These are phyloP conservation scores for Rhea pennata DNA, from an alignment of 2,113 vertebrate species.

Conservation along the genomic window DNA sequence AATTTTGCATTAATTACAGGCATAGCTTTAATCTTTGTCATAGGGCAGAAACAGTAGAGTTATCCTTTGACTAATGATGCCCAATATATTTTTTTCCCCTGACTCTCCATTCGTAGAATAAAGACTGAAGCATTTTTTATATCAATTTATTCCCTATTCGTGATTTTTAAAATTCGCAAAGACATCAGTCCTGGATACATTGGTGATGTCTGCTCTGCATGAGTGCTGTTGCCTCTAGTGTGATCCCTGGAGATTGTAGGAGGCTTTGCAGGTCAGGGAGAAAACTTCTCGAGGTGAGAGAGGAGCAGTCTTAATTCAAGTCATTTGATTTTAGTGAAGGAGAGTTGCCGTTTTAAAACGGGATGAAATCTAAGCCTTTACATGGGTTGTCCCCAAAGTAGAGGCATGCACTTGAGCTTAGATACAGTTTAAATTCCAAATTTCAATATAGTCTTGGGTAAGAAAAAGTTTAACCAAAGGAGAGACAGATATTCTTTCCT, in stretches of 20 bases:
- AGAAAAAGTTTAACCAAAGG: not conserved
- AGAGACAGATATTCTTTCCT: not conserved
- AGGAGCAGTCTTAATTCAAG: not conserved
- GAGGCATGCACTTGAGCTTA: not conserved
- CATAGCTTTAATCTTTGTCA: not conserved
- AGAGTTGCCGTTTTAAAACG: not conserved
- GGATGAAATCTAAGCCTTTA: not conserved
- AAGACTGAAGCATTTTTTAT: not conserved
- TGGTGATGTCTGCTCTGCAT: not conserved
- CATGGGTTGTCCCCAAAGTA: not conserved
- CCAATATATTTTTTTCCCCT: not conserved
- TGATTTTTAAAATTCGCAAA: not conserved
- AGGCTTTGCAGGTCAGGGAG: not conserved
- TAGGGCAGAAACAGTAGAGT: not conserved
- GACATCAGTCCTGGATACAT: not conserved
- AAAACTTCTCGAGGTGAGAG: not conserved
- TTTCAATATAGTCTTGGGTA: not conserved
- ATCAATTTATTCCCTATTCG: not conserved
- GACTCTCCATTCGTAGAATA: not conserved
- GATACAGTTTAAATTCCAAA: not conserved
- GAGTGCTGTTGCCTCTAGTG: not conserved
- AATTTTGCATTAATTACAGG: slow-evolving; percentile 17
- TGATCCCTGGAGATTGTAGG: not conserved
- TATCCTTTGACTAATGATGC: not conserved
- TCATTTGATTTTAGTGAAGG: not conserved